Percentiles rank a stretch among this genome's conserved stretches.
Evolutionary conservation across 2,797 vertebrate species (phyloP).

Genomic region (Leucoraja ocellata): DNA sequence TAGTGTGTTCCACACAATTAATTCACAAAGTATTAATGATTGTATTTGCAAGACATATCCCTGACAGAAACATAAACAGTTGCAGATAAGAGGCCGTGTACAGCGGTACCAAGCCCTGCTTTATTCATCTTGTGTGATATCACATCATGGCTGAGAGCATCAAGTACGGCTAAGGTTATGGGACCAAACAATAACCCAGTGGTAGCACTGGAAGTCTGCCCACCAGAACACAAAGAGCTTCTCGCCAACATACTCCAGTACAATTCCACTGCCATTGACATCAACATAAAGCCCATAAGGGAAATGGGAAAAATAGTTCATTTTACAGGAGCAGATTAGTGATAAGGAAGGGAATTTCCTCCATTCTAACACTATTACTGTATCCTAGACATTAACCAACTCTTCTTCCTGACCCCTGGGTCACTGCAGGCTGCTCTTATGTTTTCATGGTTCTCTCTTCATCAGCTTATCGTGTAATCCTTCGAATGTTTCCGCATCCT

Average conservation of each 20-base stretch:
- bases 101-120: background rate
- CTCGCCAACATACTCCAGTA: too few species aligned
- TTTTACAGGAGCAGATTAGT: background rate
- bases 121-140: background rate
- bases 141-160: too few species aligned
- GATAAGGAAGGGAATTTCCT: background rate
- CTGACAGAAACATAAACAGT: background rate
- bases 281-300: too few species aligned
- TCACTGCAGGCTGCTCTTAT: background rate
- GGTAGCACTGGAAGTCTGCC: too few species aligned
- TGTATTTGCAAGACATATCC: background rate
- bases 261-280: too few species aligned
- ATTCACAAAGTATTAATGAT: conserved; percentile 2
- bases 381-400: background rate
- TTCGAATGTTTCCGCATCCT: background rate
- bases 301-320: background rate
- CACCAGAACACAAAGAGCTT: too few species aligned
- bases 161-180: too few species aligned
- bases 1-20: background rate
- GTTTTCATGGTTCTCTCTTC: background rate
- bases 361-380: background rate
- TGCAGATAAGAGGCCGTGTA: background rate
- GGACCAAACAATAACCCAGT: too few species aligned
- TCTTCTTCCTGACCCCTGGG: background rate
- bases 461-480: background rate